phyloP scores from a whole-genome alignment of 2,888 invertebrate genomes.

The Diplazon laetatorius region DNA sequence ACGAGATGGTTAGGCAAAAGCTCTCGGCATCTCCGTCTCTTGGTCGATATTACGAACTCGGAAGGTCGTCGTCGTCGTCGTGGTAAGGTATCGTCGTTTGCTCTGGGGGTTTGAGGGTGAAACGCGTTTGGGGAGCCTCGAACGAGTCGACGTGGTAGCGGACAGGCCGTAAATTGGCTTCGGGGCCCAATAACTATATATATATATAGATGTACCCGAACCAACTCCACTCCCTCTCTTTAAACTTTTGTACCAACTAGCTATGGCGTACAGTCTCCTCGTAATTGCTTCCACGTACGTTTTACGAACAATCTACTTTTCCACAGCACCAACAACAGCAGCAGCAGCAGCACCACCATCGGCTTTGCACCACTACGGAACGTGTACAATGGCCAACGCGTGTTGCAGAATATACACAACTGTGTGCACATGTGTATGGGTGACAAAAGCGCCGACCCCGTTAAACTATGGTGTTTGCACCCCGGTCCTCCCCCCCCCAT shows the following conservation, averaged over 20 bases:
- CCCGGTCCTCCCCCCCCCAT: not conserved
- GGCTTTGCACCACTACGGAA: constrained; percentile 39
- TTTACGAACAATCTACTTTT: constrained; percentile 59
- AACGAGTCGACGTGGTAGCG: constrained; percentile 53
- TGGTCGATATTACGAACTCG: constrained; percentile 62
- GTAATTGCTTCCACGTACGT: constrained; percentile 63
- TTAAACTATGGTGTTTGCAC: constrained; percentile 53
- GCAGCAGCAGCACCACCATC: no score
- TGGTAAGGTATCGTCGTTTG: constrained; percentile 33
- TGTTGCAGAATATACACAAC: constrained; percentile 10
- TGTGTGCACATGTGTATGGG: not conserved
- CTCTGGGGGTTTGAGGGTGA: constrained; percentile 45
- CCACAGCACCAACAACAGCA: no score
- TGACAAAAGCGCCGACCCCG: constrained; percentile 30
- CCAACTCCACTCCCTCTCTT: constrained; percentile 11
- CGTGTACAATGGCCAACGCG: constrained; percentile 17
- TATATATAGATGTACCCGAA: not conserved
- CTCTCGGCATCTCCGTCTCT: constrained; percentile 44
- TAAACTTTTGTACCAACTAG: constrained; percentile 35
- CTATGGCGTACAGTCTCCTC: constrained; percentile 33
- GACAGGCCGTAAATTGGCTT: constrained; percentile 64
- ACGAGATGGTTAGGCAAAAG: constrained; percentile 48
- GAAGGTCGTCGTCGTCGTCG: constrained; percentile 56
- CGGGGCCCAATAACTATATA: constrained; percentile 37
- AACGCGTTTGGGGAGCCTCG: constrained; percentile 56